Base-by-base conservation (phyloP, 2,888 invertebrate genomes). In the Cephus spinipes region DNA sequence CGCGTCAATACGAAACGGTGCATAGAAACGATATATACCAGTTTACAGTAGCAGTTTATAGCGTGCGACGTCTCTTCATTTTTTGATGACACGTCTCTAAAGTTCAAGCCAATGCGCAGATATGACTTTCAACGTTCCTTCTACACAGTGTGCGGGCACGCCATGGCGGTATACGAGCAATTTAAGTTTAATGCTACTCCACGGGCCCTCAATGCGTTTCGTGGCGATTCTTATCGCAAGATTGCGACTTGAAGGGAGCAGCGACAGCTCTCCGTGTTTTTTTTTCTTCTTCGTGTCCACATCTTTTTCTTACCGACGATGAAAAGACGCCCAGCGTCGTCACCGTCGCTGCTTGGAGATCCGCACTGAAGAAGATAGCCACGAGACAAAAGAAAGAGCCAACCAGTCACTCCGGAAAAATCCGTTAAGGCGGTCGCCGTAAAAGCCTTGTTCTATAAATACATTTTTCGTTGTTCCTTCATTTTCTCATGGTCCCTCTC, bases 101-200 rank as follows among this genome's bases (percentile, higher is more conserved):
- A 76, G 71, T 30, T 33, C 32, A 9, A 15, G 35, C 34, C 32
- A 40, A 71, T 76, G 12, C 33, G 31, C 32, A 71, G 71, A 71
- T 68, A 75, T 68, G 31, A 33, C n/a, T 75, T 40, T 31, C 12
- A 30, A 71, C 31, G 12, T 71, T 71, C 12, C 71, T 3, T 33
- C 55, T 55, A 55, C 55, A 55, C 55, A 55, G 55, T 55, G 23
- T 32, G 71, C 15, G 31, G 71, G 3, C 12, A 15, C 71, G 31
- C 12, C 31, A 30, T 15, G 71, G 31, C 78, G 71, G 78, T 79
- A 83, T 85, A 83, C 83, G 83, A 83, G 85, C 83, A 83, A 87
- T 85, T 87, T 79, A 85, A 87, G 82, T 87, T 87, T 85, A 85
- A 85, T 84, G 86, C 81, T 78, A 69, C 79, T 81, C 75, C 81